These are phyloP conservation scores for Myodes glareolus DNA, from an alignment of 2,113 vertebrate species.

Conservation along the genomic window DNA sequence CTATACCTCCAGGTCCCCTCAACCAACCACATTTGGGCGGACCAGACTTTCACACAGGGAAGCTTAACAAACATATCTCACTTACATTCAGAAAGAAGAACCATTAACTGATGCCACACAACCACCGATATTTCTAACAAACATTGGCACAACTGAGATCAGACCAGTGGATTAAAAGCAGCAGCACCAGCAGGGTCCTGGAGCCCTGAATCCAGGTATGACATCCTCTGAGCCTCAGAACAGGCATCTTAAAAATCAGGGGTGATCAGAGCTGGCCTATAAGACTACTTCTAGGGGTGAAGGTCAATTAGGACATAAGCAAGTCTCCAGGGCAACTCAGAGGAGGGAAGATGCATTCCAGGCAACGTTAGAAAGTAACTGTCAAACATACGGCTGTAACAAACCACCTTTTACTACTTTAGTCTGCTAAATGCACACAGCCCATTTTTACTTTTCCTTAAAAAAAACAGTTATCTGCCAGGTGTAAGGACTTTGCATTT, in stretches of 20 bases:
- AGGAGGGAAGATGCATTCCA: accelerated
- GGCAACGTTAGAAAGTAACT: neutral
- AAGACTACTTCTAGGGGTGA: neutral
- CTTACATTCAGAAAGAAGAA: neutral
- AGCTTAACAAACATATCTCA: neutral
- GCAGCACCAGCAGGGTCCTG: neutral
- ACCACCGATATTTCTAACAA: neutral
- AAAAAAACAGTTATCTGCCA: neutral
- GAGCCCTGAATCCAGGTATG: neutral
- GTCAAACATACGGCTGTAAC: neutral
- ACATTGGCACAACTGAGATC: neutral
- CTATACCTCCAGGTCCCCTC: neutral
- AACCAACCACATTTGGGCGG: neutral
- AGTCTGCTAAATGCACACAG: neutral
- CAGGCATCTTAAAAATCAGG: neutral
- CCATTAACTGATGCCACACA: neutral
- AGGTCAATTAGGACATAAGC: neutral
- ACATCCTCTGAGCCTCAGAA: neutral
- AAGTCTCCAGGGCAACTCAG: neutral
- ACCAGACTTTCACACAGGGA: neutral
- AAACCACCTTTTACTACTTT: neutral
- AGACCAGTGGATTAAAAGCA: neutral
- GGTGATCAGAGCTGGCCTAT: neutral
- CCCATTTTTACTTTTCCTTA: neutral
- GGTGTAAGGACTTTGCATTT: neutral